Evolutionary conservation across 2,888 invertebrate species (phyloP), one percentile per base, ranked within the genome.

Genomic region (Troides aeacus): DNA sequence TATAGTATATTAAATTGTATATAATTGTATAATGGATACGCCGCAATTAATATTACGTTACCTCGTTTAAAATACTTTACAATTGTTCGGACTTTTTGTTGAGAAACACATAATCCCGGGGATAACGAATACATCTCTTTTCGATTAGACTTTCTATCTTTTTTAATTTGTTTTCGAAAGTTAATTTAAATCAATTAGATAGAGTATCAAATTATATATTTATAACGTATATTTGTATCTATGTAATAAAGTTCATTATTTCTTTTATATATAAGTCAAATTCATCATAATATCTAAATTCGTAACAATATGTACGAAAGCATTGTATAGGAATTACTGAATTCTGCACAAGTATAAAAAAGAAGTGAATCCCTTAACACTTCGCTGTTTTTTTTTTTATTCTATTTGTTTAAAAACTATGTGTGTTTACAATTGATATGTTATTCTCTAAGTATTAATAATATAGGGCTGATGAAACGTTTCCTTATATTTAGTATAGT

Each of bases 111-210:
- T 53, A 53, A 53, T 53, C 53, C 53, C 15, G 15, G 53, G 53
- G 53, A 53, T 53, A 53, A 53, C 53, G 53, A n/a, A n/a, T 53
- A 53, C 53, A 53, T 53, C 53, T 18, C n/a, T 53, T 53, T 53
- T 53, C 53, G 53, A 18, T 53, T 53, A 53, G 53, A n/a, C 7
- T 53, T 53, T 53, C 53, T 53, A 6, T 53, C n/a, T n/a, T 53
- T 53, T 53, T 53, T 53, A 53, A 53, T 53, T 18, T 53, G n/a
- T 53, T 53, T 53, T 12, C 0, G n/a, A n/a, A n/a, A 53, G 53
- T n/a, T 53, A n/a, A n/a, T 53, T 53, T 53, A n/a, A 53, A 50
- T 50, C 18, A 50, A 53, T 53, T 53, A 6, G 1, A n/a, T 18
- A 18, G 2, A 18, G 3, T 6, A 7, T 53, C 7, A n/a, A n/a